A percentile compares a stretch with the other conserved stretches of the same genome.
Conservation (phyloP, 2,797 vertebrate species). For the Epinephelus coioides region DNA sequence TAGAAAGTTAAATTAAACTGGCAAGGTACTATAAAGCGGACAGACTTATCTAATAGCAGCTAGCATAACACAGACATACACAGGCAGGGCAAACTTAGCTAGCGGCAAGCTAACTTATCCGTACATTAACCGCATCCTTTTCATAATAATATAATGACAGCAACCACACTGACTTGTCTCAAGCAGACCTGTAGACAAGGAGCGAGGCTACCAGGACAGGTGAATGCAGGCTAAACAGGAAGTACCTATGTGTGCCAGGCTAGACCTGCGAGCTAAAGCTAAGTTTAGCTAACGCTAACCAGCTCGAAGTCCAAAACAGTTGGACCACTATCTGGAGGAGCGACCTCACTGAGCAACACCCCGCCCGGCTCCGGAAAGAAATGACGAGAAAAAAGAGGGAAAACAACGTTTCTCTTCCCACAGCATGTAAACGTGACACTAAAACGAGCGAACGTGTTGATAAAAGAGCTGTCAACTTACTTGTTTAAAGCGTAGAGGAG, state of each 20-base stretch:
- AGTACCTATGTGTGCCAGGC: slow-evolving; percentile 52
- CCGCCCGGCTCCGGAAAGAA: slow-evolving; percentile 35
- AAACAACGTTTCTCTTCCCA: neutral
- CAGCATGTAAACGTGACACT: neutral
- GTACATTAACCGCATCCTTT: neutral
- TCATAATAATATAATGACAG: neutral
- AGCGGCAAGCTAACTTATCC: slow-evolving; percentile 49
- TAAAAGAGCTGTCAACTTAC: slow-evolving; percentile 83
- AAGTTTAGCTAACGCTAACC: slow-evolving; percentile 73
- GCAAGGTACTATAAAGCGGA: neutral
- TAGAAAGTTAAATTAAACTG: neutral
- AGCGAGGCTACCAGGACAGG: slow-evolving; percentile 38
- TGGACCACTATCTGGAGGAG: slow-evolving; percentile 44
- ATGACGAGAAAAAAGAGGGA: neutral
- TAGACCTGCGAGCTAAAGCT: slow-evolving; percentile 61
- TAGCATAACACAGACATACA: slow-evolving; percentile 32
- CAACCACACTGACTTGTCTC: neutral
- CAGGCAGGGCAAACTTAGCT: slow-evolving; percentile 28
- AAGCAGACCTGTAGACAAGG: neutral
- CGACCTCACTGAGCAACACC: slow-evolving; percentile 40
- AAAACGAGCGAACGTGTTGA: neutral
- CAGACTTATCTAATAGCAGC: slow-evolving; percentile 24
- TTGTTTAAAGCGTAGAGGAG: slow-evolving; percentile 61
- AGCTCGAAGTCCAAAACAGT: slow-evolving; percentile 80
- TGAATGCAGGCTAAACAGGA: slow-evolving; percentile 54